Conservation (phyloP, 2,888 invertebrate genomes). For the Peribatodes rhomboidaria region DNA sequence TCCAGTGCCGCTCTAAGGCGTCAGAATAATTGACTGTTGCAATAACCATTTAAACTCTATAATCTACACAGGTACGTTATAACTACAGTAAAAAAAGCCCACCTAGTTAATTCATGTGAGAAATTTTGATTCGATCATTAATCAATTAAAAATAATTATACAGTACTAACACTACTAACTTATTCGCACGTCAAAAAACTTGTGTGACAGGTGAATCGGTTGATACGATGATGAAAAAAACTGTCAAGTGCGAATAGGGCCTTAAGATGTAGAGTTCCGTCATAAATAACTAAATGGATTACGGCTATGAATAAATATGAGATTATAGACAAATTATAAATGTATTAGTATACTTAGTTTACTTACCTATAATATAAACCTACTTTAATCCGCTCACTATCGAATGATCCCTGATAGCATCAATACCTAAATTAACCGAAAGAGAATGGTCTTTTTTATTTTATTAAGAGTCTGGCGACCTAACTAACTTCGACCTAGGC, state of each 20-base stretch:
- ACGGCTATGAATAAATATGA: too few relatives aligned
- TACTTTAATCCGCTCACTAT: too few relatives aligned
- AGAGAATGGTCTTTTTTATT: too few relatives aligned
- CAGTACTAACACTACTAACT: too few relatives aligned
- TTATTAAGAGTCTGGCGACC: too few relatives aligned
- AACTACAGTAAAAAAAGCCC: neutral
- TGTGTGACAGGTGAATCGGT: constrained; percentile 7
- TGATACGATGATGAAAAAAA: constrained; percentile 3
- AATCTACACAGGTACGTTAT: neutral
- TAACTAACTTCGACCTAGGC: too few relatives aligned
- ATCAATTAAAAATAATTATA: constrained; percentile 1
- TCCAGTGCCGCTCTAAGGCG: constrained; percentile 11
- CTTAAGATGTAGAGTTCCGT: neutral
- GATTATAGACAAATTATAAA: too few relatives aligned
- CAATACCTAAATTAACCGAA: too few relatives aligned
- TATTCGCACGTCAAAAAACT: constrained; percentile 10
- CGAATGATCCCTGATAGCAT: too few relatives aligned
- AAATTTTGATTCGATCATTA: neutral
- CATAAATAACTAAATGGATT: too few relatives aligned
- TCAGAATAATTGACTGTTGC: neutral
- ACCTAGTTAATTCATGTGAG: constrained; percentile 4
- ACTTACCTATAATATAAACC: too few relatives aligned
- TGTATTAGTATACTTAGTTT: too few relatives aligned
- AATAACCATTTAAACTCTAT: neutral
- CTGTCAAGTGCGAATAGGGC: neutral